phyloP scores from a whole-genome alignment of 2,113 vertebrate genomes.

The Trematocara variabile region DNA sequence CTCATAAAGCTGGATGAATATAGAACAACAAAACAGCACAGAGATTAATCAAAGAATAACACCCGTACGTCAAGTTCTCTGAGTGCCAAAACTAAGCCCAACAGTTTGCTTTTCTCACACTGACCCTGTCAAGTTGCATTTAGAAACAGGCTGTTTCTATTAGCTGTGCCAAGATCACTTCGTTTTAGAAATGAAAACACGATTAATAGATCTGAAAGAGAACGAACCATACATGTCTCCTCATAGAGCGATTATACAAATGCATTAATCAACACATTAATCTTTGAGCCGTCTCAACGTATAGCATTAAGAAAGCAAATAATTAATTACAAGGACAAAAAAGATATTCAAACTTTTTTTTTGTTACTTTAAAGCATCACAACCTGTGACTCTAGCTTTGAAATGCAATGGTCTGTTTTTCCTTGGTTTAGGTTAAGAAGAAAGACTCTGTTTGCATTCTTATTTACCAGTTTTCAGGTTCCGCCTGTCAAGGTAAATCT shows the following conservation, averaged over 20 bases:
- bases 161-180: conserved; percentile 41
- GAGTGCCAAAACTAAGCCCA: conserved; percentile 23
- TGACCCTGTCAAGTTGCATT: conserved; percentile 54
- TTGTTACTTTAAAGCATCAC: background rate
- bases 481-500: conserved; percentile 72
- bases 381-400: background rate
- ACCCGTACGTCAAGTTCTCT: conserved; percentile 33
- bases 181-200: conserved; percentile 35
- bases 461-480: conserved; percentile 63
- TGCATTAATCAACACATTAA: background rate
- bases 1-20: conserved; percentile 50
- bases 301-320: background rate
- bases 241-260: conserved; percentile 26
- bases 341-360: background rate
- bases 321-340: background rate
- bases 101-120: conserved; percentile 50
- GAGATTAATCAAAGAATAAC: conserved; percentile 39
- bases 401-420: conserved; percentile 13
- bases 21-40: conserved; percentile 41
- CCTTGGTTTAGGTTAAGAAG: conserved; percentile 24
- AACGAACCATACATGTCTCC: background rate
- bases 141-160: conserved; percentile 37
- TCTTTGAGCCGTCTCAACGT: background rate
- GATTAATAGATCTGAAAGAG: conserved; percentile 34
- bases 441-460: conserved; percentile 41